phyloP scores from a whole-genome alignment of 2,888 invertebrate genomes.

The Agriopis leucophaearia region DNA sequence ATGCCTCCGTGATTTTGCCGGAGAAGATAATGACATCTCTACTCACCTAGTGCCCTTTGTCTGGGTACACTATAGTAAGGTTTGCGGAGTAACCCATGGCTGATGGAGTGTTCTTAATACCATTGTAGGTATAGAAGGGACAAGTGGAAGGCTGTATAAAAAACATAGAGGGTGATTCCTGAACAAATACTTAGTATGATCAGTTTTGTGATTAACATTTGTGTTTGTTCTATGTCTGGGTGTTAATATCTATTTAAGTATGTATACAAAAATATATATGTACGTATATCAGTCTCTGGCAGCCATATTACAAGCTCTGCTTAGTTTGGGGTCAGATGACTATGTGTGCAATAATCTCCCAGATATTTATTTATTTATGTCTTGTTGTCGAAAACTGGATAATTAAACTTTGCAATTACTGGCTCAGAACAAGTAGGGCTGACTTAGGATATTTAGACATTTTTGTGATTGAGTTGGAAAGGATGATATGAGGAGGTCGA shows the following conservation, averaged over 20 bases:
- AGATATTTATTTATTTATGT: no score
- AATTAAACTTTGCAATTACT: no score
- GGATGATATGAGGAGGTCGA: no score
- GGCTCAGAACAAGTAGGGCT: not conserved
- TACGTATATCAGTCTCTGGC: no score
- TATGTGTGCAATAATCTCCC: no score
- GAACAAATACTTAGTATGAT: not conserved
- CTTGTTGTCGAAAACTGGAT: no score
- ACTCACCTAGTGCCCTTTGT: conserved; percentile 15
- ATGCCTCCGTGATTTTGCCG: not conserved
- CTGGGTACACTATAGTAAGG: conserved; percentile 13
- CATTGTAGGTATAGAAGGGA: conserved; percentile 4
- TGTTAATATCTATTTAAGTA: no score
- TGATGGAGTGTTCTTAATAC: conserved; percentile 25
- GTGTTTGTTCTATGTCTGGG: no score
- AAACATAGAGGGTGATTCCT: not conserved
- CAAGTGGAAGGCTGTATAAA: not conserved
- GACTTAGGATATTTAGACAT: not conserved
- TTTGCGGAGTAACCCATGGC: conserved; percentile 3
- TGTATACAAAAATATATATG: no score
- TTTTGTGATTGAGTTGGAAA: no score
- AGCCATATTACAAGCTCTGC: no score
- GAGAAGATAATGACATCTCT: conserved; percentile 1
- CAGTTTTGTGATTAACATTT: not conserved
- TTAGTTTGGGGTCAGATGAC: no score